Percentiles rank a stretch among this genome's conserved stretches.
Conservation (phyloP, 2,888 invertebrate species). For the Drosophila nr. perissopoda region DNA sequence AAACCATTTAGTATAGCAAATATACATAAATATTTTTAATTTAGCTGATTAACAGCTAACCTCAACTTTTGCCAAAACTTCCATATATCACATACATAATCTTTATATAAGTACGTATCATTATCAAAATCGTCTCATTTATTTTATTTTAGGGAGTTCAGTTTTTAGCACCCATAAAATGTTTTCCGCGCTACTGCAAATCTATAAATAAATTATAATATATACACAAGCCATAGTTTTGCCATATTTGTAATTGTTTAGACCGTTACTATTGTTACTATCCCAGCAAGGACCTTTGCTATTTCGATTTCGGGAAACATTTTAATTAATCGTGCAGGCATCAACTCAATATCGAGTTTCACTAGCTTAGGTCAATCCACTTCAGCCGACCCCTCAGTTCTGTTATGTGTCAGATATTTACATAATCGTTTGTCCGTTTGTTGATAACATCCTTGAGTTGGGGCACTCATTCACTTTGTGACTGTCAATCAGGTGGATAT, state of each 20-base stretch:
- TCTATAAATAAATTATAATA: not conserved
- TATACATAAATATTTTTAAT: not conserved
- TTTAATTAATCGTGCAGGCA: conserved; percentile 51
- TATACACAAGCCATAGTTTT: not conserved
- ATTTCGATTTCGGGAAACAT: not conserved
- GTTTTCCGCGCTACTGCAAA: not conserved
- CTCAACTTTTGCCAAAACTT: not conserved
- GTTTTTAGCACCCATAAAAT: not conserved
- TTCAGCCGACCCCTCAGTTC: not conserved
- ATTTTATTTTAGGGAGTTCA: not conserved
- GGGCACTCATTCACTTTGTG: conserved; percentile 53
- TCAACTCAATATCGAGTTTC: conserved; percentile 2
- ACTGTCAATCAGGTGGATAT: conserved; percentile 61
- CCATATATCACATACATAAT: too few relatives aligned
- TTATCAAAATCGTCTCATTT: not conserved
- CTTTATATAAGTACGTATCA: too few relatives aligned
- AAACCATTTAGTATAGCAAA: not conserved
- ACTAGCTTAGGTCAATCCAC: not conserved
- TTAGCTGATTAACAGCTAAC: not conserved
- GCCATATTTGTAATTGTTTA: not conserved
- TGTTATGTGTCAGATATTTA: conserved; percentile 59
- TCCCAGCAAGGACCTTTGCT: not conserved
- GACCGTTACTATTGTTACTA: not conserved
- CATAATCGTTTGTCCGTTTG: conserved; percentile 70
- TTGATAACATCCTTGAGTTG: conserved; percentile 44